Base-by-base conservation (phyloP, 2,888 invertebrate genomes). In the Drosophila siamana region DNA sequence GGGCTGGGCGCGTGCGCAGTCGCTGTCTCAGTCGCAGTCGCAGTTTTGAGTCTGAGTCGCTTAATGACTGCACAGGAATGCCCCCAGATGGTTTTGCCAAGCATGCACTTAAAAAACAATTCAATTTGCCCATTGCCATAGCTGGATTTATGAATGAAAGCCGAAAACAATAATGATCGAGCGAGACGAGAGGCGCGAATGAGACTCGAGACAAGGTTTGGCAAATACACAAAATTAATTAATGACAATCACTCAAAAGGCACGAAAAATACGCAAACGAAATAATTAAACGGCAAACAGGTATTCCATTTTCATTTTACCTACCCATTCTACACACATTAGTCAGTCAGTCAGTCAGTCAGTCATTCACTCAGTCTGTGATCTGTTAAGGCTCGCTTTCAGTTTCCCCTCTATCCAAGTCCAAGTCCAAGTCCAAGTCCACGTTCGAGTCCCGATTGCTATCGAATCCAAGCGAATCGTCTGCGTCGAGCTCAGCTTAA, bases 201-300 rank as follows among this genome's bases (percentile, higher is more conserved):
- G 13, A 36, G 33, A 9, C 30, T n/a, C 48, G 33, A 24, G 50
- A 36, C 56, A 59, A 64, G 72, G 51, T 72, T 73, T 54, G 73
- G 56, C 60, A 22, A 56, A 64, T 63, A 76, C 66, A 78, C 57
- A 88, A 87, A 88, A 88, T 90, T 88, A 90, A 89, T 90, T 88
- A 88, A 85, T 76, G 75, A 78, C 85, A 87, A 90, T 89, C 90
- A 89, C 75, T 89, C 89, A 89, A 83, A 86, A 78, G 69, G 78
- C 69, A 77, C 54, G 59, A 62, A 57, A 88, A 77, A 83, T 81
- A 77, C 87, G 83, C 78, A 86, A 86, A 80, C 81, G 86, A 89
- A 89, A 90, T 86, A 90, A 88, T 90, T 89, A 89, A 89, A 86
- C 75, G 70, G 68, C 81, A 75, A 88, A 80, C 82, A 80, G 84